These are phyloP conservation scores for Mustelus asterias DNA, from an alignment of 2,113 vertebrate species.

Conservation along the genomic window DNA sequence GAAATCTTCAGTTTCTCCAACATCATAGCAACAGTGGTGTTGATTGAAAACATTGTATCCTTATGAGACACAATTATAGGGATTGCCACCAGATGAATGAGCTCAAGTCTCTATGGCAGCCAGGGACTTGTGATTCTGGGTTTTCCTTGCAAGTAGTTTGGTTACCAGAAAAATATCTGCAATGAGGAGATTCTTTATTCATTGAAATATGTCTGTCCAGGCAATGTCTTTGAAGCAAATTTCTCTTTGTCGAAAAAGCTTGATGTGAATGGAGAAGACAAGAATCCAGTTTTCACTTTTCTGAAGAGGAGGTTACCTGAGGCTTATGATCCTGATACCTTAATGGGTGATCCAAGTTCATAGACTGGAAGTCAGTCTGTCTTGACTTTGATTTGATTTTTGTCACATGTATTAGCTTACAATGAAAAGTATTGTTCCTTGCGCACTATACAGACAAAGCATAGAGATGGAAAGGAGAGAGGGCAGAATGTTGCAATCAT, in stretches of 20 bases:
- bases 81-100: slow-evolving; percentile 54
- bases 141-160: slow-evolving; percentile 91
- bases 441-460: no score
- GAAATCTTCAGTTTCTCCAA: slow-evolving; percentile 62
- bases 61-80: slow-evolving; percentile 91
- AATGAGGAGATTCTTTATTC: slow-evolving; percentile 77
- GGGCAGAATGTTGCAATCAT: no score
- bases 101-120: slow-evolving; percentile 60
- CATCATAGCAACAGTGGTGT: slow-evolving; percentile 72
- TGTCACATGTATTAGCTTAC: no score
- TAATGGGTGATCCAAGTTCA: slow-evolving; percentile 76
- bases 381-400: slow-evolving; percentile 23
- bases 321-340: slow-evolving; percentile 61
- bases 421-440: no score
- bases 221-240: slow-evolving; percentile 77
- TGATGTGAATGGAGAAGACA: slow-evolving; percentile 80
- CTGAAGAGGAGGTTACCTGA: slow-evolving; percentile 65
- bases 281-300: slow-evolving; percentile 73
- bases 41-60: slow-evolving; percentile 88
- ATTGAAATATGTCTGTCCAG: slow-evolving; percentile 78
- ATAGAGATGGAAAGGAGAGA: no score
- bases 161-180: slow-evolving; percentile 84
- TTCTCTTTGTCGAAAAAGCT: slow-evolving; percentile 81
- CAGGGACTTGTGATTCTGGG: slow-evolving; percentile 77
- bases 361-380: slow-evolving; percentile 82